Evolutionary conservation across 2,888 invertebrate genomes (phyloP).

Genomic region (Mechanitis mazaeus): DNA sequence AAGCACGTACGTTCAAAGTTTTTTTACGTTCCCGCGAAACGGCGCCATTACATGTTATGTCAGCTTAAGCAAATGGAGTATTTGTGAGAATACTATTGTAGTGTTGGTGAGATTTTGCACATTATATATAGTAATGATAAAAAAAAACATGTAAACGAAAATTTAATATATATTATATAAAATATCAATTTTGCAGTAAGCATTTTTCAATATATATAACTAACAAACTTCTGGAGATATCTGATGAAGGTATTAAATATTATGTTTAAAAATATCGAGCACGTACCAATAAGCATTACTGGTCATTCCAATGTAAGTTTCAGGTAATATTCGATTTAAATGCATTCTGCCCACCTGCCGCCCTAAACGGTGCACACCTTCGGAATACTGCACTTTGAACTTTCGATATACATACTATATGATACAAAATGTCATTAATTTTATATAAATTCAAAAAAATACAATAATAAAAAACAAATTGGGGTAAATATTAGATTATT

Average conservation of each 20-base stretch:
- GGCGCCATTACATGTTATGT: constrained; percentile 15
- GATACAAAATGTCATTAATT: neutral
- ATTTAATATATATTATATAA: neutral
- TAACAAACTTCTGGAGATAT: too few relatives aligned
- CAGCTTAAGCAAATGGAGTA: constrained; percentile 10
- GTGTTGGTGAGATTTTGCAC: neutral
- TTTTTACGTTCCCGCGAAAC: constrained; percentile 10
- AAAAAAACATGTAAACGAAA: neutral
- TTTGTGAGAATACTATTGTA: constrained; percentile 1
- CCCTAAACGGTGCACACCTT: constrained; percentile 15
- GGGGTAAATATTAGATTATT: too few relatives aligned
- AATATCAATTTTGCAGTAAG: too few relatives aligned
- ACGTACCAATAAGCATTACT: constrained; percentile 20
- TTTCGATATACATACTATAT: constrained; percentile 8
- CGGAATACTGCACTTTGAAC: constrained; percentile 17
- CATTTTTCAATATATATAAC: too few relatives aligned
- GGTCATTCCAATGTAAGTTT: constrained; percentile 34
- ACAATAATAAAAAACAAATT: too few relatives aligned
- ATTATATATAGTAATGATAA: neutral
- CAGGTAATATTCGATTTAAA: constrained; percentile 61
- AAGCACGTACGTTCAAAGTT: constrained; percentile 17
- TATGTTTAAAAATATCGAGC: constrained; percentile 10
- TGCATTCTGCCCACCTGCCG: constrained; percentile 48
- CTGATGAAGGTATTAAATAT: neutral
- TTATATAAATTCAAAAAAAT: too few relatives aligned